These are phyloP conservation scores for Anas acuta DNA, from an alignment of 2,797 vertebrate genomes.

Conservation along the genomic window DNA sequence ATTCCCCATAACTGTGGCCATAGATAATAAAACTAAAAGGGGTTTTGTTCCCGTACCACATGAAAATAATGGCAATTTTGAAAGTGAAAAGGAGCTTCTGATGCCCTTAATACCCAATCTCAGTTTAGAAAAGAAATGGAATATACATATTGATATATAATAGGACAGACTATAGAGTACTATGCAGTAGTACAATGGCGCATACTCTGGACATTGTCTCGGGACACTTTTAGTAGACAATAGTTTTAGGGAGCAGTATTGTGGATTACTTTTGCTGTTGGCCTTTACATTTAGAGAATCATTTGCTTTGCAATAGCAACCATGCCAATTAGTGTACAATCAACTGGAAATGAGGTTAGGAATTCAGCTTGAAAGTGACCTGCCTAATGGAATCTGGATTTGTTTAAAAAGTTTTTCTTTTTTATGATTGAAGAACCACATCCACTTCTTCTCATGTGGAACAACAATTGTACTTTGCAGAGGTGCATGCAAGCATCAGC, in stretches of 20 bases:
- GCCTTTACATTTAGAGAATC: slow-evolving; percentile 22
- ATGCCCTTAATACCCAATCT: background rate
- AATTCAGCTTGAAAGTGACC: slow-evolving; percentile 7
- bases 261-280: background rate
- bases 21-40: background rate
- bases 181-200: background rate
- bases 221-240: slow-evolving; percentile 7
- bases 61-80: background rate
- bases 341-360: slow-evolving; percentile 30
- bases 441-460: background rate
- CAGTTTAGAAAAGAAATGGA: background rate
- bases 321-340: slow-evolving; percentile 28
- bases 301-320: slow-evolving; percentile 5
- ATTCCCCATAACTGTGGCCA: background rate
- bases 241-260: background rate
- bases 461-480: background rate
- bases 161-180: background rate
- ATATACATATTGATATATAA: background rate
- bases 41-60: background rate
- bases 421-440: background rate
- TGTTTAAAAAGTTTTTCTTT: background rate
- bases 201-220: background rate
- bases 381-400: slow-evolving; percentile 3
- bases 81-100: background rate
- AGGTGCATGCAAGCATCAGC: background rate